Base-by-base conservation (phyloP, 2,113 vertebrate genomes). In the Neodontobutis hainanensis region DNA sequence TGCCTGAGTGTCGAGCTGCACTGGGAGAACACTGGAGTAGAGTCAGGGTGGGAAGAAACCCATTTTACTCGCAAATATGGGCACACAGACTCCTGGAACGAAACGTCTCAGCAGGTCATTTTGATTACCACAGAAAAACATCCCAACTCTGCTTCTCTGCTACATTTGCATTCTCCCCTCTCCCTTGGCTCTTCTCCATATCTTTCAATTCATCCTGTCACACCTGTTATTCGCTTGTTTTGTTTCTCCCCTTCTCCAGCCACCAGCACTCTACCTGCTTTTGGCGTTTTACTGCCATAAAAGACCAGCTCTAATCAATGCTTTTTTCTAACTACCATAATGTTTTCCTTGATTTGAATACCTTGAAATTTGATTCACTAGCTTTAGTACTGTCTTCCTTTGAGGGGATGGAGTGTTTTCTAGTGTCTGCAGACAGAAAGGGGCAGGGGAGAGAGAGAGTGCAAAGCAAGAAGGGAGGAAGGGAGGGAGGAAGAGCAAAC, bases 181-280 rank as follows among this genome's bases (percentile, higher is more conserved):
- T 80, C 72, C 66, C 60, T 44, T 78, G 78, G 76, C 69, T 77
- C 35, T 82, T 14, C 19, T 87, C 83, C 79, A 76, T 42, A 73
- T 84, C 69, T 81, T 79, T 68, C 65, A 43, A 77, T 83, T 70
- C 61, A 65, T 78, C 75, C 73, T 14, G 50, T 83, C 86, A 80
- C 89, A 91, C 89, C 87, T 90, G 86, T 90, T 86, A 80, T 86
- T 76, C 65, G 69, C 78, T 83, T 81, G 61, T 78, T 72, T 59
- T 68, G 34, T 58, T 63, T 49, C 42, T 27, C 38, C 50, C 19
- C 11, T 10, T 52, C 15, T 66, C 47, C 19, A 71, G 79, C 62
- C 76, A 32, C 34, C 10, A 50, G 73, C 75, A 72, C 73, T 35
- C 63, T 19, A 81, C 73, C 80, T 85, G 89, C 82, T 86, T 15